These are phyloP conservation scores for Papilio glaucus DNA, from an alignment of 1,140 invertebrate species.

Conservation along the genomic window DNA sequence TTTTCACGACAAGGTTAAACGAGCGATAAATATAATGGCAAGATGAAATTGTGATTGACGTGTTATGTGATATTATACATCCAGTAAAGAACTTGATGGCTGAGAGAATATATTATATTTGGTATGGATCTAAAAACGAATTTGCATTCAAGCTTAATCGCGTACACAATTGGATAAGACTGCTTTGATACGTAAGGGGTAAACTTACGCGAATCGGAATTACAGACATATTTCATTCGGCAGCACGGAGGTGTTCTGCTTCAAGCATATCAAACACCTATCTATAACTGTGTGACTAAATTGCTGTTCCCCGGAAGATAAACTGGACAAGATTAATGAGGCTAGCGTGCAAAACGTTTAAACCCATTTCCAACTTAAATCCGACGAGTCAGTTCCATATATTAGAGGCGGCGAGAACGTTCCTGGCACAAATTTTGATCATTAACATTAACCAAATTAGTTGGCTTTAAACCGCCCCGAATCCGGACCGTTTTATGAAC, in stretches of 20 bases:
- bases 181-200: slow-evolving; percentile 23
- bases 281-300: slow-evolving; percentile 58
- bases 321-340: slow-evolving; percentile 81
- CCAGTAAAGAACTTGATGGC: no score
- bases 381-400: slow-evolving; percentile 83
- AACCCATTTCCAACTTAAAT: slow-evolving; percentile 81
- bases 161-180: neutral
- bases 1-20: no score
- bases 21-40: no score
- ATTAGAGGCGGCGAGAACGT: slow-evolving; percentile 77
- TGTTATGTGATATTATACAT: no score
- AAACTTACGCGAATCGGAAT: slow-evolving; percentile 21
- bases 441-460: slow-evolving; percentile 81
- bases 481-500: slow-evolving; percentile 59
- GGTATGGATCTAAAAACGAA: neutral
- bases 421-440: slow-evolving; percentile 81
- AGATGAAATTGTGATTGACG: no score
- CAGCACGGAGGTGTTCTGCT: slow-evolving; percentile 29
- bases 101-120: no score
- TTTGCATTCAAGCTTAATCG: neutral
- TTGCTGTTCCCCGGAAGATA: slow-evolving; percentile 75
- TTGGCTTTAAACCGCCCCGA: slow-evolving; percentile 63
- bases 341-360: slow-evolving; percentile 82
- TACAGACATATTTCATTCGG: slow-evolving; percentile 31
- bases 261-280: slow-evolving; percentile 55